Conservation (phyloP, 2,113 vertebrate species). For the Garra rufa region DNA sequence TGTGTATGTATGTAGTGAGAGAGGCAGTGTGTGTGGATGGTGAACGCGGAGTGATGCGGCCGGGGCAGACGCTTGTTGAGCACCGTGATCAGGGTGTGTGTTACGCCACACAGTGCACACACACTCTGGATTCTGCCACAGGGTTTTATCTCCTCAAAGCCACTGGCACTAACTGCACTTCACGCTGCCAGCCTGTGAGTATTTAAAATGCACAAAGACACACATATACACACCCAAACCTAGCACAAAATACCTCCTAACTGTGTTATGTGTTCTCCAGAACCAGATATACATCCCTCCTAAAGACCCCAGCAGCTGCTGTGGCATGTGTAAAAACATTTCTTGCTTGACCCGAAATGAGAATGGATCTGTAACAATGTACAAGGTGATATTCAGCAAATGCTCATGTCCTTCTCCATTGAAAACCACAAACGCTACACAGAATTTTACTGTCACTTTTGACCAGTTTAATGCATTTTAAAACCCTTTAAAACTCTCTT, state of each 20-base stretch:
- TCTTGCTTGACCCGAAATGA: constrained; percentile 87
- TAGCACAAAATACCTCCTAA: constrained; percentile 11
- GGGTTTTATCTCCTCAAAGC: constrained; percentile 85
- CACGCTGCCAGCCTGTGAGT: constrained; percentile 86
- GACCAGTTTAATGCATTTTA: background rate
- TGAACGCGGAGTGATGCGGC: constrained; percentile 85
- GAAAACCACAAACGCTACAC: no score
- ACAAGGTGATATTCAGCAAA: constrained; percentile 76
- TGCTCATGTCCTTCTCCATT: no score
- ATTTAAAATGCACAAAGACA: background rate
- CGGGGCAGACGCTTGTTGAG: constrained; percentile 90
- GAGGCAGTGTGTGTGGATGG: constrained; percentile 89
- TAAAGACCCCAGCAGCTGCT: constrained; percentile 86
- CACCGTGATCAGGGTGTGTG: constrained; percentile 83
- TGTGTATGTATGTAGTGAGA: constrained; percentile 75
- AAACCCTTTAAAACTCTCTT: background rate
- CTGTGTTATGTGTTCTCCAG: constrained; percentile 71
- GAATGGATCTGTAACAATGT: constrained; percentile 83
- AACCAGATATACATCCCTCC: constrained; percentile 92
- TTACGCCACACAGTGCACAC: constrained; percentile 82
- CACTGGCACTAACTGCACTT: constrained; percentile 83
- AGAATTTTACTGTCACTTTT: no score
- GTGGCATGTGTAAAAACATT: constrained; percentile 90
- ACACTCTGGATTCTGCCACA: constrained; percentile 79
- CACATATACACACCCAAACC: background rate